Conservation (phyloP, 2,113 vertebrate species). For the Plecotus auritus region DNA sequence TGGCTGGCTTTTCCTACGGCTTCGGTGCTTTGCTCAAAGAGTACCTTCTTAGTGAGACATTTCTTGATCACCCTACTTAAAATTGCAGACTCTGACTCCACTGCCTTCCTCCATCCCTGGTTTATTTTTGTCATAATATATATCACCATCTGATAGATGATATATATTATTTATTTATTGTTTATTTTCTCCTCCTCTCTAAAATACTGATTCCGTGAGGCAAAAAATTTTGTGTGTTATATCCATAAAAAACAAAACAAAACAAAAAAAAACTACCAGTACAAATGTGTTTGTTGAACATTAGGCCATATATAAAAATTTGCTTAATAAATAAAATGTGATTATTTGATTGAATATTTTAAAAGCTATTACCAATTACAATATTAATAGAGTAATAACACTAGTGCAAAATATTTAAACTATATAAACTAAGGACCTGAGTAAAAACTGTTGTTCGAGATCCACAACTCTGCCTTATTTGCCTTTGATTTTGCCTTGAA, state of each 20-base stretch:
- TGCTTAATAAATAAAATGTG: background rate
- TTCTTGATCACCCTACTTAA: background rate
- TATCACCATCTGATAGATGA: background rate
- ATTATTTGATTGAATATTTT: background rate
- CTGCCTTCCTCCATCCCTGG: background rate
- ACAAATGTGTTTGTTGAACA: background rate
- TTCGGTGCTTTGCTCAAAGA: background rate
- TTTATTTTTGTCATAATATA: background rate
- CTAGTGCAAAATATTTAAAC: background rate
- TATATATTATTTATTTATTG: background rate
- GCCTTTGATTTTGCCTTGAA: background rate
- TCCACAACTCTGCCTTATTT: background rate
- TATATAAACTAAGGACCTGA: background rate
- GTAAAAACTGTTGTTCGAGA: background rate
- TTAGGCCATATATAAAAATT: background rate
- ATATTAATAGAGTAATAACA: background rate
- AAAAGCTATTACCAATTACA: background rate
- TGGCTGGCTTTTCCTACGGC: background rate
- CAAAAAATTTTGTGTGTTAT: background rate
- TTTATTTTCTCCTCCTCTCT: background rate
- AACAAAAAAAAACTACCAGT: background rate
- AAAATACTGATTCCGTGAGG: background rate
- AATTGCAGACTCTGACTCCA: background rate
- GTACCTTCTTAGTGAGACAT: background rate
- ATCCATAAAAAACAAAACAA: background rate